phyloP scores from a whole-genome alignment of 2,113 vertebrate species.

The Malaclemys terrapin region DNA sequence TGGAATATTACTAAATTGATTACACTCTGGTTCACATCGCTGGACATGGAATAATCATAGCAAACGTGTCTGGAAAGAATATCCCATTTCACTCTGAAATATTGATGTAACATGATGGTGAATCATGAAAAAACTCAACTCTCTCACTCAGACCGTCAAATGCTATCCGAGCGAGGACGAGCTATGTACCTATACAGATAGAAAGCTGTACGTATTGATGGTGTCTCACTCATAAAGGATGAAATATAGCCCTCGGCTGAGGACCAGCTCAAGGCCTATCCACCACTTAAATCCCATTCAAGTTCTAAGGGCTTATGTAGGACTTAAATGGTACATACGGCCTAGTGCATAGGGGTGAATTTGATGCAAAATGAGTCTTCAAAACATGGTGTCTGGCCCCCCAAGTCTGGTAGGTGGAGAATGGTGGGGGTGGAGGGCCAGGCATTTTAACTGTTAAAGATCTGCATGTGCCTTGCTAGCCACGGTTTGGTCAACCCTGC shows the following conservation, averaged over 20 bases:
- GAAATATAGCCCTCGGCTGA: background rate
- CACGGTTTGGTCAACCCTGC: too few relatives aligned
- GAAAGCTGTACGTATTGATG: background rate
- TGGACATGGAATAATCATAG: background rate
- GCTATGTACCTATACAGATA: slow-evolving; percentile 37
- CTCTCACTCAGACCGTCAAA: slow-evolving; percentile 20
- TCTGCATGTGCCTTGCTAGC: too few relatives aligned
- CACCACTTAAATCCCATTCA: background rate
- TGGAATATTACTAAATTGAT: background rate
- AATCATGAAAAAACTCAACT: background rate
- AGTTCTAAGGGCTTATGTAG: background rate
- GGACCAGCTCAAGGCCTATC: background rate
- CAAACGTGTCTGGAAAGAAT: slow-evolving; percentile 55
- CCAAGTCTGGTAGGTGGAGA: too few relatives aligned
- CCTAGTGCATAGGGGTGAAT: accelerated
- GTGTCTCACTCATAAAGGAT: slow-evolving; percentile 6
- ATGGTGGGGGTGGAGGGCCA: too few relatives aligned
- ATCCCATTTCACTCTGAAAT: slow-evolving; percentile 35
- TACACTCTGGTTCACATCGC: slow-evolving; percentile 10
- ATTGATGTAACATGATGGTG: background rate
- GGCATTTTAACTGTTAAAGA: too few relatives aligned
- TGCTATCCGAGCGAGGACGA: slow-evolving; percentile 6
- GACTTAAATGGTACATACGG: background rate
- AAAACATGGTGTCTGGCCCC: background rate
- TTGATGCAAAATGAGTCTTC: slow-evolving; percentile 13